Percentiles rank a stretch among this genome's conserved stretches.
These are phyloP conservation scores for Drosophila micromelanica DNA, from an alignment of 1,140 invertebrate species.

Conservation along the genomic window DNA sequence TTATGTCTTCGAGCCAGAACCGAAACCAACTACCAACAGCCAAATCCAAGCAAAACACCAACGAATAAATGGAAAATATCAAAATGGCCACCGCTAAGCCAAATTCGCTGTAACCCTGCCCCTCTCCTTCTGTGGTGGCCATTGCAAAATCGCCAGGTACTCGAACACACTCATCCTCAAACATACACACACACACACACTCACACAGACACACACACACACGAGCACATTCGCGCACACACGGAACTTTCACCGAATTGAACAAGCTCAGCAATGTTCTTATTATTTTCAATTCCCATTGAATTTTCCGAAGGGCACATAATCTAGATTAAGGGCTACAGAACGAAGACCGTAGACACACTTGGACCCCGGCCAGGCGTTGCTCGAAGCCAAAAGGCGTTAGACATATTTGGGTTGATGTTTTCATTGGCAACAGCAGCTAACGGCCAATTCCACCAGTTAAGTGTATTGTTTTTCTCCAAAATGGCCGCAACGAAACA, in stretches of 20 bases:
- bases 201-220: slow-evolving; percentile 27
- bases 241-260: slow-evolving; percentile 36
- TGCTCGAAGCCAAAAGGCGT: slow-evolving; percentile 41
- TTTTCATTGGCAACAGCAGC: slow-evolving; percentile 54
- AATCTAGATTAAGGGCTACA: slow-evolving; percentile 60
- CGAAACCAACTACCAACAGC: slow-evolving; percentile 32
- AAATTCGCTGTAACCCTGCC: slow-evolving; percentile 6
- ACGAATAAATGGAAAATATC: slow-evolving; percentile 64
- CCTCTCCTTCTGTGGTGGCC: background rate
- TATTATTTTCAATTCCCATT: slow-evolving; percentile 61
- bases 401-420: slow-evolving; percentile 63
- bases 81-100: slow-evolving; percentile 52
- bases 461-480: slow-evolving; percentile 47
- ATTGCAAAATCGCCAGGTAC: slow-evolving; percentile 46
- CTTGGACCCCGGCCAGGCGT: slow-evolving; percentile 36
- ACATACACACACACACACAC: slow-evolving; percentile 24
- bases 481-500: slow-evolving; percentile 1
- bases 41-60: slow-evolving; percentile 53
- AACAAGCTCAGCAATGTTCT: slow-evolving; percentile 51
- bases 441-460: slow-evolving; percentile 25
- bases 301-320: slow-evolving; percentile 56
- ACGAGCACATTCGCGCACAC: slow-evolving; percentile 9
- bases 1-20: slow-evolving; percentile 50
- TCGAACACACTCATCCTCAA: slow-evolving; percentile 37
- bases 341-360: slow-evolving; percentile 31